Evolutionary conservation across 2,113 vertebrate genomes (phyloP).

Genomic region (Rutilus rutilus): DNA sequence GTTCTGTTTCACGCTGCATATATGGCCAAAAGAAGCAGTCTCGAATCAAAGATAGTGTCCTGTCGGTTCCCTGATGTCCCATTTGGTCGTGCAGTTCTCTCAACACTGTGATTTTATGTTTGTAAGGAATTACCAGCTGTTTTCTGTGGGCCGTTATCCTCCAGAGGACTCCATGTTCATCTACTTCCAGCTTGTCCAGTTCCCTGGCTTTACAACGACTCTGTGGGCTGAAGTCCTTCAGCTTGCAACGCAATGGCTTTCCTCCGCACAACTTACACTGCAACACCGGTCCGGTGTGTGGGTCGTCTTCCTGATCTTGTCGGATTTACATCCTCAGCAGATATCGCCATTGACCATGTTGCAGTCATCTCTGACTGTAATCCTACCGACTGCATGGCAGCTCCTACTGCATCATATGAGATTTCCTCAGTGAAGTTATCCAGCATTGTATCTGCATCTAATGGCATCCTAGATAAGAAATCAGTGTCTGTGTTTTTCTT

Average conservation of each 20-base stretch:
- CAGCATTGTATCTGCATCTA: not conserved
- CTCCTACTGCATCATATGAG: not conserved
- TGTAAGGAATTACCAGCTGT: slow-evolving; percentile 8
- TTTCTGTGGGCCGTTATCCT: not conserved
- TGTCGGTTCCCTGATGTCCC: not conserved
- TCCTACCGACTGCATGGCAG: not conserved
- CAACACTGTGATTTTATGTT: not conserved
- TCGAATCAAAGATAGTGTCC: not conserved
- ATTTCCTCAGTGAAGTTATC: not conserved
- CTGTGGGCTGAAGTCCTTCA: not conserved
- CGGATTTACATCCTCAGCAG: not conserved
- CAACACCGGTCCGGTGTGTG: not conserved
- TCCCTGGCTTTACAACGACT: not conserved
- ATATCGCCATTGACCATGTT: not conserved
- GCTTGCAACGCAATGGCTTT: not conserved
- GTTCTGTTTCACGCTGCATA: not conserved
- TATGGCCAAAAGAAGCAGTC: slow-evolving; percentile 9
- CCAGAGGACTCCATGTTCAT: not conserved
- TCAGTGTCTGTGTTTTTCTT: not conserved
- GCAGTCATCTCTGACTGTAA: not conserved
- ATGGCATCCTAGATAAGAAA: not conserved
- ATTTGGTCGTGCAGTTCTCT: slow-evolving; percentile 16
- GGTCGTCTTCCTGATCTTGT: not conserved
- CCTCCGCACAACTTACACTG: not conserved
- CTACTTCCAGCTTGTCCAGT: not conserved